A percentile compares a stretch with the other conserved stretches of the same genome.
phyloP scores from a whole-genome alignment of 2,113 vertebrate species.

The Rhodinocichla rosea region DNA sequence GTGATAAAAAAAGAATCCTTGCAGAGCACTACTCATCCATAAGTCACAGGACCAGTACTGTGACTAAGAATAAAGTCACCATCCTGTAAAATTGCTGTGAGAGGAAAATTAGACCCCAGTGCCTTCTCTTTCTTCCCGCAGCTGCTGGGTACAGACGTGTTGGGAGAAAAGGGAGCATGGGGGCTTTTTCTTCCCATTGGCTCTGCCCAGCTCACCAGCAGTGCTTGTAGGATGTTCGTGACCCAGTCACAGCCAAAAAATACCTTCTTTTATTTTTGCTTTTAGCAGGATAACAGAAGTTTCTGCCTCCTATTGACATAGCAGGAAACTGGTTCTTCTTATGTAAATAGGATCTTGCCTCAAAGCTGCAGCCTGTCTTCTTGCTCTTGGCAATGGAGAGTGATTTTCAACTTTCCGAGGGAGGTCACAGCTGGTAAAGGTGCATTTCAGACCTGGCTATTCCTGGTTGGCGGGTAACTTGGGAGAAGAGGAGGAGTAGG shows the following conservation, averaged over 20 bases:
- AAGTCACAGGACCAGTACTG: background rate
- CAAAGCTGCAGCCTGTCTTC: background rate
- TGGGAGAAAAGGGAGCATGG: background rate
- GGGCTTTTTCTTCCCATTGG: fast-evolving
- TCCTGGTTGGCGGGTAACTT: background rate
- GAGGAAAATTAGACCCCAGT: background rate
- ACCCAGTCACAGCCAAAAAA: background rate
- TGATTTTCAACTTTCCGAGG: background rate
- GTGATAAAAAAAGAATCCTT: background rate
- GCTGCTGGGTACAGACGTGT: background rate
- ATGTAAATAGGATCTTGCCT: background rate
- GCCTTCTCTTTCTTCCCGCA: background rate
- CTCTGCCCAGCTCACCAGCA: background rate
- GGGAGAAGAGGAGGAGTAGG: background rate
- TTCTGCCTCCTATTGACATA: background rate
- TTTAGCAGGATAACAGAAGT: background rate
- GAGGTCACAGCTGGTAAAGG: background rate
- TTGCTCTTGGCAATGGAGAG: background rate
- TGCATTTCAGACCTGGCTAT: background rate
- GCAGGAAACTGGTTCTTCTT: background rate
- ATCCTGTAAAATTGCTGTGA: background rate
- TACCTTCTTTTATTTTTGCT: background rate
- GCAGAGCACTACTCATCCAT: background rate
- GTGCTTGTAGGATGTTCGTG: background rate
- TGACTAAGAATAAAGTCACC: background rate